Evolutionary conservation across 2,888 invertebrate genomes (phyloP).

Genomic region (Plagodis dolabraria): DNA sequence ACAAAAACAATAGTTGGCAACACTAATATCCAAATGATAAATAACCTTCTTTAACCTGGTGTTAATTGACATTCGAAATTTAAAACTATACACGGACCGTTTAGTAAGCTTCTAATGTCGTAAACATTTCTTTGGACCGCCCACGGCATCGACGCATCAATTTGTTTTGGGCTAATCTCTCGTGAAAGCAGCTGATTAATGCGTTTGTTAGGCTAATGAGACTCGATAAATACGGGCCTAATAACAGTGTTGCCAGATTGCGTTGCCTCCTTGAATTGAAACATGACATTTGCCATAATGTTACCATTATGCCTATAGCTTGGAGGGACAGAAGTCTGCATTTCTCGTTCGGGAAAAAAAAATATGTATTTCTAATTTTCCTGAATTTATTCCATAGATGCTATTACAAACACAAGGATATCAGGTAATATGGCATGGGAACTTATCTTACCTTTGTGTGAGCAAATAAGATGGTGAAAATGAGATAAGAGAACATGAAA

Average conservation of each 20-base stretch:
- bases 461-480: no score
- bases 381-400: no score
- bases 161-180: constrained; percentile 77
- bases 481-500: no score
- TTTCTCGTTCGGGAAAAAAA: no score
- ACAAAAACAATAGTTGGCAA: constrained; percentile 4
- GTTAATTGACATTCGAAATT: constrained; percentile 63
- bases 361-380: no score
- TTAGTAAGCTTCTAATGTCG: constrained; percentile 51
- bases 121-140: constrained; percentile 66
- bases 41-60: constrained; percentile 52
- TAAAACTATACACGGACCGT: constrained; percentile 46
- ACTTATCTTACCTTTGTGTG: no score
- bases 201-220: constrained; percentile 74
- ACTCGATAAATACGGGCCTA: constrained; percentile 52
- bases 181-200: constrained; percentile 73
- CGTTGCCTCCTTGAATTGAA: constrained; percentile 1
- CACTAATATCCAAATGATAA: constrained; percentile 42
- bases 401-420: no score
- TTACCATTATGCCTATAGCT: no score
- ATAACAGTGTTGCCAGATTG: constrained; percentile 17
- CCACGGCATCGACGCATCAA: constrained; percentile 65
- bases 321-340: no score
- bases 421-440: no score
- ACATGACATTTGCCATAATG: no score